Percentiles rank a stretch among this genome's conserved stretches.
Conservation (phyloP, 2,113 vertebrate species). For the Lepisosteus osseus region DNA sequence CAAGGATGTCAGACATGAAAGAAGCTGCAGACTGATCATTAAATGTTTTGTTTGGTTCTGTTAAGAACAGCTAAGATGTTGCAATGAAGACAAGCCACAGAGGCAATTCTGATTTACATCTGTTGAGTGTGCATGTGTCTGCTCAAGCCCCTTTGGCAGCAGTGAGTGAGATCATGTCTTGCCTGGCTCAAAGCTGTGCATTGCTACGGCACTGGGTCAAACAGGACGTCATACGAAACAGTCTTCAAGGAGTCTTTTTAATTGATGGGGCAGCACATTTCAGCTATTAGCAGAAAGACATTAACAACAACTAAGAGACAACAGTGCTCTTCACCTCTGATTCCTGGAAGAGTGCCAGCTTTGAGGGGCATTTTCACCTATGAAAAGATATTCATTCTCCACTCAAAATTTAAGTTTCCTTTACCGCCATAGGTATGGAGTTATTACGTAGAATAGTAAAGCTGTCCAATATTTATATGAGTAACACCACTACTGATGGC, state of each 20-base stretch:
- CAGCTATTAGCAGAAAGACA: constrained; percentile 22
- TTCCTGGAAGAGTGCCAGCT: too few species aligned
- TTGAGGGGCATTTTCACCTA: too few species aligned
- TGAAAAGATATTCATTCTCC: too few species aligned
- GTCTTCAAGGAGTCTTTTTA: constrained; percentile 22
- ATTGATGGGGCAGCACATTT: constrained; percentile 43
- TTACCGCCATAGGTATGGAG: too few species aligned
- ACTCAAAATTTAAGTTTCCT: too few species aligned
- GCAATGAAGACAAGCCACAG: constrained; percentile 24
- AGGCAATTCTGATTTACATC: constrained; percentile 2
- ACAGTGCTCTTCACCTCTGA: too few species aligned
- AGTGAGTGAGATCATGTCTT: constrained; percentile 45
- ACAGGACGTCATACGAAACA: constrained; percentile 42
- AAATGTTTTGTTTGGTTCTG: constrained; percentile 24
- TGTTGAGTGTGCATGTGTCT: constrained; percentile 29
- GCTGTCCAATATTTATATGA: too few species aligned
- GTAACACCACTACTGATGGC: too few species aligned
- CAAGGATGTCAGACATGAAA: too few species aligned
- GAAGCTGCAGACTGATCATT: too few species aligned
- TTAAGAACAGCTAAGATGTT: constrained; percentile 33
- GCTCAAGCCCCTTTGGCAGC: constrained; percentile 30
- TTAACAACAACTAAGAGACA: too few species aligned
- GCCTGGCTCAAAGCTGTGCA: constrained; percentile 47
- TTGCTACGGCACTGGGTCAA: constrained; percentile 59
- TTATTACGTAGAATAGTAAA: too few species aligned